Evolutionary conservation across 2,888 invertebrate genomes (phyloP).

Genomic region (Macropis europaea): DNA sequence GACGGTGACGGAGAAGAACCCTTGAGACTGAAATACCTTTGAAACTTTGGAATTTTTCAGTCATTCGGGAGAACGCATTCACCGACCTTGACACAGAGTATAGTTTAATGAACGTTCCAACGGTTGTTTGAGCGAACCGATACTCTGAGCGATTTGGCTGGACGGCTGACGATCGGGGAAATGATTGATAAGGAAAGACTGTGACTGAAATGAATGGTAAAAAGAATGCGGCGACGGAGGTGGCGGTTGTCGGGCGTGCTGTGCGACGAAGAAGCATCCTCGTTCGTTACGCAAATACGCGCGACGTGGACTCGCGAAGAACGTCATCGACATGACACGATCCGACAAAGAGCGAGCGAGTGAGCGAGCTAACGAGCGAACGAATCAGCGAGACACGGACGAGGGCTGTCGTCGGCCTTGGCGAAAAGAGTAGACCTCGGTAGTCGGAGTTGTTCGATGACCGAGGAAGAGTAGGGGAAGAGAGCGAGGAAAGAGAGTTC

Average conservation of each 20-base stretch:
- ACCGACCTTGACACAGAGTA: too few species aligned
- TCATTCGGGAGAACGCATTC: too few species aligned
- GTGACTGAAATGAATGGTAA: too few species aligned
- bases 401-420: slow-evolving; percentile 46
- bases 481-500: slow-evolving; percentile 24
- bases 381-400: slow-evolving; percentile 12
- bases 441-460: slow-evolving; percentile 44
- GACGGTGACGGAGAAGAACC: too few species aligned
- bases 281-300: slow-evolving; percentile 49
- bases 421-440: slow-evolving; percentile 47
- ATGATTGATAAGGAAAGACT: slow-evolving; percentile 21
- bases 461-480: slow-evolving; percentile 50
- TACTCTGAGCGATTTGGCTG: too few species aligned
- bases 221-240: slow-evolving; percentile 29
- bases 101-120: too few species aligned
- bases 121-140: too few species aligned
- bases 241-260: background rate
- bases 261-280: slow-evolving; percentile 23
- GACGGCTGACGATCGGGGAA: too few species aligned
- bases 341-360: background rate
- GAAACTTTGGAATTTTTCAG: too few species aligned
- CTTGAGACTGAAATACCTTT: too few species aligned
- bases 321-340: slow-evolving; percentile 11
- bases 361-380: background rate
- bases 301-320: background rate